Evolutionary conservation across 2,888 invertebrate species (phyloP), one percentile per base, ranked within the genome.

Genomic region (Parnassius apollo): DNA sequence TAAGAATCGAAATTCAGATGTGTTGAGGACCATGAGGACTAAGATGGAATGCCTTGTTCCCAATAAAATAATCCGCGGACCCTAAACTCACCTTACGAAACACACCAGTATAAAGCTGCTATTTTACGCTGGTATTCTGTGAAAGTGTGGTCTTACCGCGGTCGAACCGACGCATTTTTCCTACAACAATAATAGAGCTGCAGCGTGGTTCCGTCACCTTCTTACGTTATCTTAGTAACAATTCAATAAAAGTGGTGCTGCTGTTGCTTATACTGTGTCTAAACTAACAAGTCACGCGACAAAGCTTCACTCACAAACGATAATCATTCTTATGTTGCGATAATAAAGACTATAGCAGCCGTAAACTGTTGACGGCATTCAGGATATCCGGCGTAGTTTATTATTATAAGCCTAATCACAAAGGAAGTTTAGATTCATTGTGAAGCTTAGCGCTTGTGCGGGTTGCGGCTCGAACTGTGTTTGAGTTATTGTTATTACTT

Each of bases 361-460:
- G 65, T 55, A 59, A 49, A 22, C 7, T 11, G 49, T 8, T 13
- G 52, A 7, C 60, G 35, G 57, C 22, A 61, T 66, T 66, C 59
- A 66, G 71, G 75, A 75, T 76, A 73, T 75, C 74, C 75, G 74
- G 66, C 65, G 65, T 71, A 74, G 76, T 78, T 78, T 78, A 78
- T 80, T 78, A 78, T 78, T 76, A 73, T 76, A 75, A 78, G 78
- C 78, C 76, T 80, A 76, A 78, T 77, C 77, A 74, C 70, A 65
- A 68, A 74, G 75, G 76, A 77, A 77, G 77, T 77, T 76, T 71
- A 70, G 68, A 70, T 70, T 69, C 63, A 66, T 63, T 61, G 63
- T 53, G 52, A 54, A 45, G 59, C 60, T 62, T 57, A 64, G 54
- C 54, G 49, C 49, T 49, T 9, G 53, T 42, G 53, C 62, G 53